These are phyloP conservation scores for Rotaria macrura DNA, from an alignment of 2,888 invertebrate genomes.

Conservation along the genomic window DNA sequence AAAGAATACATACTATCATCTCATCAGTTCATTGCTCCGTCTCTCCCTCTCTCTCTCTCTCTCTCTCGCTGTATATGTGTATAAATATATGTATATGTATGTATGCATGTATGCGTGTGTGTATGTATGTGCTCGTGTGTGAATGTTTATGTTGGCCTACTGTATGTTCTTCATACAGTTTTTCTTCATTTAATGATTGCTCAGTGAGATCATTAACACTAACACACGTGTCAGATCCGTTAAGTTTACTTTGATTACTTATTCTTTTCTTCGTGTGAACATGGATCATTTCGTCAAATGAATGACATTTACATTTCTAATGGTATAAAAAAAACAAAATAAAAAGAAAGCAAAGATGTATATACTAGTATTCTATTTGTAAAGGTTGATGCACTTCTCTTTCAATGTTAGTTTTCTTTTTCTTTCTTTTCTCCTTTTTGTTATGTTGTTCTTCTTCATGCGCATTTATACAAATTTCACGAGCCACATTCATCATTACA, in stretches of 20 bases:
- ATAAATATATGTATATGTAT: too few relatives aligned
- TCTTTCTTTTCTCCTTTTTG: too few relatives aligned
- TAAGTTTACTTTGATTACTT: background rate
- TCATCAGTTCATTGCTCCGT: background rate
- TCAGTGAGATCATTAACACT: background rate
- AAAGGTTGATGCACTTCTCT: background rate
- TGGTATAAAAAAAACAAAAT: background rate
- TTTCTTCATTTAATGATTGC: background rate
- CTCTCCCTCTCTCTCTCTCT: too few relatives aligned
- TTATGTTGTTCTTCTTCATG: background rate
- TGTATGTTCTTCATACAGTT: background rate
- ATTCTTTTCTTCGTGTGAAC: background rate
- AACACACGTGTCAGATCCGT: background rate
- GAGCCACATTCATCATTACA: background rate
- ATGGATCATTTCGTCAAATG: background rate
- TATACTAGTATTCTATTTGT: background rate
- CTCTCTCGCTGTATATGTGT: too few relatives aligned
- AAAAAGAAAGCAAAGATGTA: background rate
- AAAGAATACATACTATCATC: conserved; percentile 8
- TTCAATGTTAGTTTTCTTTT: background rate
- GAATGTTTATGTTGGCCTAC: background rate
- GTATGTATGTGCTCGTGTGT: background rate
- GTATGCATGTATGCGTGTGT: background rate
- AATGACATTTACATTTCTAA: background rate
- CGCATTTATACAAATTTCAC: background rate